Conservation (phyloP, 2,888 invertebrate genomes). For the Globia sparganii region DNA sequence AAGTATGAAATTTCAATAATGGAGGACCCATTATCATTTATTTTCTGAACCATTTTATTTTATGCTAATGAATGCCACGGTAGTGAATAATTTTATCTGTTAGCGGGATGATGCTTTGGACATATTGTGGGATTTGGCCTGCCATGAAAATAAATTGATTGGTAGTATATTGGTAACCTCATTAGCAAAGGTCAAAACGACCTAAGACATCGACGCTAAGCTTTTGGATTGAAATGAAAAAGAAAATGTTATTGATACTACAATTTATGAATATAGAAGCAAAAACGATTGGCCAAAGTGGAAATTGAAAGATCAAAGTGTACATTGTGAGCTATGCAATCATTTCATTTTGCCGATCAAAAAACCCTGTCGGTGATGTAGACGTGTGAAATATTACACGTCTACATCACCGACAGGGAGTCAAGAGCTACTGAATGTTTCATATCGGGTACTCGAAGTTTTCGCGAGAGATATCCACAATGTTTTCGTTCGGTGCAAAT, state of each 20-base stretch:
- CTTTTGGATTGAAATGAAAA: constrained; percentile 11
- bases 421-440: constrained; percentile 48
- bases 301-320: constrained; percentile 57
- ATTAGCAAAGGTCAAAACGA: constrained; percentile 38
- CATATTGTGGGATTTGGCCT: constrained; percentile 50
- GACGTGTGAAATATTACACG: constrained; percentile 53
- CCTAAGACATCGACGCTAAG: background rate
- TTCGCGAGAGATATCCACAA: constrained; percentile 29
- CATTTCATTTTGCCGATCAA: constrained; percentile 42
- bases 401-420: too few species aligned
- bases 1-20: constrained; percentile 66
- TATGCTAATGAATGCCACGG: constrained; percentile 60
- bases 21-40: constrained; percentile 60
- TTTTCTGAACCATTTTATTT: constrained; percentile 67
- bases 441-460: constrained; percentile 34
- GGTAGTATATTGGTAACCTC: constrained; percentile 34
- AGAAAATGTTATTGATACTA: constrained; percentile 20
- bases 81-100: constrained; percentile 60
- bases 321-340: constrained; percentile 39
- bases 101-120: constrained; percentile 48
- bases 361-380: constrained; percentile 38
- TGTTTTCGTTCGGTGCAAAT: constrained; percentile 64
- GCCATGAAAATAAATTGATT: constrained; percentile 51
- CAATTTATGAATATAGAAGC: constrained; percentile 25
- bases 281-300: constrained; percentile 42